A percentile compares a stretch with the other conserved stretches of the same genome.
phyloP scores from a whole-genome alignment of 2,797 vertebrate genomes.

The Xiphorhynchus erythropygius region DNA sequence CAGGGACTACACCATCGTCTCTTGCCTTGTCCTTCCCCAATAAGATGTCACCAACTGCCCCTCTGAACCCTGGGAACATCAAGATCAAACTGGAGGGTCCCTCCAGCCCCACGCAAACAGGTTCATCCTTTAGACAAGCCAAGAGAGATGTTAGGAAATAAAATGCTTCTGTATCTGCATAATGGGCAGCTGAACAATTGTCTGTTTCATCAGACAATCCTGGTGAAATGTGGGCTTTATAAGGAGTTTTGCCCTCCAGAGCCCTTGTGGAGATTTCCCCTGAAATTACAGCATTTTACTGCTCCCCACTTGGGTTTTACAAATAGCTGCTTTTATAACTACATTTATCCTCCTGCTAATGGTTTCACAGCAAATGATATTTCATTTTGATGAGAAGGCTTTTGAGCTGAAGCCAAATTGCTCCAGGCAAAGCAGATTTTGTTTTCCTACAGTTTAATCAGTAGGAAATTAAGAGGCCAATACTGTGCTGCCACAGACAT shows the following conservation, averaged over 20 bases:
- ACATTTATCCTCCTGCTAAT: constrained; percentile 44
- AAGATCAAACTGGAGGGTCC: not conserved
- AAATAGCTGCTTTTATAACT: constrained; percentile 38
- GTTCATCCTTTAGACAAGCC: not conserved
- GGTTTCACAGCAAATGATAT: constrained; percentile 60
- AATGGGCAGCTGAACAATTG: not conserved
- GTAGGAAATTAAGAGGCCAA: constrained; percentile 62
- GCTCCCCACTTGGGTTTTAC: constrained; percentile 16
- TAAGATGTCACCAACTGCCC: not conserved
- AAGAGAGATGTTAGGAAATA: not conserved
- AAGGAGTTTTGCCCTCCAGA: not conserved
- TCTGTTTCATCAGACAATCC: not conserved
- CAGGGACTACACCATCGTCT: not conserved
- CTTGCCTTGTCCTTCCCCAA: not conserved
- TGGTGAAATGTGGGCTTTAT: not conserved
- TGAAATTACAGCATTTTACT: not conserved
- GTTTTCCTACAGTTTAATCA: constrained; percentile 72
- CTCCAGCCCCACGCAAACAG: accelerated
- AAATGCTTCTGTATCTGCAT: not conserved
- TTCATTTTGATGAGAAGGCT: constrained; percentile 70
- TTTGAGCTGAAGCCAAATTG: constrained; percentile 66
- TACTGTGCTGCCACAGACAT: constrained; percentile 57
- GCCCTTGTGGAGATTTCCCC: not conserved
- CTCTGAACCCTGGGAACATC: not conserved
- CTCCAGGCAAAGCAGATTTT: constrained; percentile 75